A percentile compares a stretch with the other conserved stretches of the same genome.
phyloP scores from a whole-genome alignment of 2,888 invertebrate species.

The Oscheius sp. region DNA sequence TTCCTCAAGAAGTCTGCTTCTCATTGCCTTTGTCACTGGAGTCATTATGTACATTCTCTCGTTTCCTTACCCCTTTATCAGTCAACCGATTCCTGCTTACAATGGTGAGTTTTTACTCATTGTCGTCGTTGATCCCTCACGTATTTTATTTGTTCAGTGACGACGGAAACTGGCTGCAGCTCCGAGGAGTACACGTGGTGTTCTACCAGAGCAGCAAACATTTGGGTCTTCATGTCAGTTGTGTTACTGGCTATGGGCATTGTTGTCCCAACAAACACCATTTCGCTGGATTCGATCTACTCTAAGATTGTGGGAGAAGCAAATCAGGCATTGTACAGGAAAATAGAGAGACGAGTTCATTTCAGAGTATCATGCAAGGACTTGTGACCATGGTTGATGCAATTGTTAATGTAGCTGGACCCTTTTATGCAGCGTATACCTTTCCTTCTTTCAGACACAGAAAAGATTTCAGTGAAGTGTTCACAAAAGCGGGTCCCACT shows the following conservation, averaged over 20 bases:
- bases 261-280: background rate
- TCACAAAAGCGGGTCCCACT: slow-evolving; percentile 16
- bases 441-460: background rate
- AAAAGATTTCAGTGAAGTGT: slow-evolving; percentile 9
- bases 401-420: slow-evolving; percentile 5
- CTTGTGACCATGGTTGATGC: slow-evolving; percentile 5
- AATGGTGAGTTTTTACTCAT: slow-evolving; percentile 19
- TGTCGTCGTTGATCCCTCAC: no score
- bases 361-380: slow-evolving; percentile 33
- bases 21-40: background rate
- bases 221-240: slow-evolving; percentile 11
- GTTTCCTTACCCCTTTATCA: slow-evolving; percentile 22
- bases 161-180: slow-evolving; percentile 20
- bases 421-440: slow-evolving; percentile 20
- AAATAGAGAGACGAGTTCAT: background rate
- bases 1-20: slow-evolving; percentile 4
- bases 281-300: slow-evolving; percentile 23
- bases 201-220: background rate
- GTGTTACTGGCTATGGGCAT: slow-evolving; percentile 7
- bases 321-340: slow-evolving; percentile 10
- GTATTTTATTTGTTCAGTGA: slow-evolving; percentile 12
- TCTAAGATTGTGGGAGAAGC: slow-evolving; percentile 28
- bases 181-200: slow-evolving; percentile 23
- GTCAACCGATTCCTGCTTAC: background rate
- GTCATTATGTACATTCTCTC: slow-evolving; percentile 17